Evolutionary conservation across 2,888 invertebrate genomes (phyloP), one percentile per base, ranked within the genome.

Genomic region (Phania funesta): DNA sequence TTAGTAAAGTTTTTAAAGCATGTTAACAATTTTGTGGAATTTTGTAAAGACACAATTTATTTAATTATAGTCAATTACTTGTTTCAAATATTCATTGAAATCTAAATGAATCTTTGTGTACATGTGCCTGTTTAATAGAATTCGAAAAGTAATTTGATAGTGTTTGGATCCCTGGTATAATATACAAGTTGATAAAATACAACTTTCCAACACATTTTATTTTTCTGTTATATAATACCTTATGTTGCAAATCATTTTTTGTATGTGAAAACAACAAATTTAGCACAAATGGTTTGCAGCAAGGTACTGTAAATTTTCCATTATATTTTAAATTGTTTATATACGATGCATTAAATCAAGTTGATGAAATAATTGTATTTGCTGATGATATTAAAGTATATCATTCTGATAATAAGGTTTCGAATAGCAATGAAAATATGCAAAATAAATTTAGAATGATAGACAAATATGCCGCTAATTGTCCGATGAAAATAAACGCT

Each of bases 341-440:
- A 5, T 35, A 13, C 4, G 60, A 68, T 32, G 22, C 70, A 0
- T 50, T 65, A 16, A 44, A 54, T 2, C 18, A 70, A 46, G 26
- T 71, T 7, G 38, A 70, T 18, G 56, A 70, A 18, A 52, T 70
- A 5, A 41, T 78, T n/a, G 54, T 24, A 44, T 56, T 50, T 32
- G 56, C 71, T 4, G 77, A 77, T 50, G 68, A 70, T 52, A 70
- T 77, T 4, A 70, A 70, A 24, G 46, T 74, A 24, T 75, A 29
- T 18, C 58, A 67, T 9, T 16, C 29, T 11, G 71, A 58, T 46
- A 11, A 60, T 24, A 62, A 18, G 29, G 52, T 73, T 1, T 1
- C 4, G 13, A 58, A 76, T 38, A 76, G 68, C 20, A 76, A 76
- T 38, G 2, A 32, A 18, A 46, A 67, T 1, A 8, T 75, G 1